A percentile compares a stretch with the other conserved stretches of the same genome.
Conservation (phyloP, 2,113 vertebrate species). For the Elephas maximus region DNA sequence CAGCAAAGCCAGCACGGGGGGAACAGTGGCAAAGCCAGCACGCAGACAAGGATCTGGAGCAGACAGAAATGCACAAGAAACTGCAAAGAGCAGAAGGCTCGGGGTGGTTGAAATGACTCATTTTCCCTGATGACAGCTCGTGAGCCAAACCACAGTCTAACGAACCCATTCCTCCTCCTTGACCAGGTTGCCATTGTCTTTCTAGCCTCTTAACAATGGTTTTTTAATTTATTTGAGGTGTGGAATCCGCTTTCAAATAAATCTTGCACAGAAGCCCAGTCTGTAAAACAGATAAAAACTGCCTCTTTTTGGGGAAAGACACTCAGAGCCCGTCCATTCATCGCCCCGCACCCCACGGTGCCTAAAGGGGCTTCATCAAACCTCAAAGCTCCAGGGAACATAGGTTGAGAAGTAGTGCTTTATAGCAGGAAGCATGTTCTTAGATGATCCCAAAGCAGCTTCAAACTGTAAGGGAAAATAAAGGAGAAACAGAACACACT, state of each 20-base stretch:
- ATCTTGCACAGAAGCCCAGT: background rate
- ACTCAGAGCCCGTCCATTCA: background rate
- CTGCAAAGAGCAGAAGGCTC: background rate
- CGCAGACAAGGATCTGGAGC: fast-evolving
- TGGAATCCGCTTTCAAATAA: background rate
- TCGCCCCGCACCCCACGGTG: background rate
- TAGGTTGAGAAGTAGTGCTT: conserved; percentile 16
- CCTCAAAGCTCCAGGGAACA: background rate
- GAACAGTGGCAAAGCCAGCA: background rate
- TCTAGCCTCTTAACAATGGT: background rate
- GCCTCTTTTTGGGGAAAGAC: background rate
- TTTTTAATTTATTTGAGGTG: background rate
- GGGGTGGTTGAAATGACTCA: background rate
- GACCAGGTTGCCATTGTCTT: background rate
- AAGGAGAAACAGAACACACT: background rate
- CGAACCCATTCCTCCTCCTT: background rate
- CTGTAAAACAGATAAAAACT: background rate
- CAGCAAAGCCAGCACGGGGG: too few species aligned
- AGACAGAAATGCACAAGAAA: background rate
- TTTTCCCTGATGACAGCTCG: background rate
- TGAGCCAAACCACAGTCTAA: background rate
- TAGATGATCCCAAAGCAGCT: conserved; percentile 28
- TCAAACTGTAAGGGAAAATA: background rate
- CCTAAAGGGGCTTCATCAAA: background rate
- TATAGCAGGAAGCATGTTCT: background rate